Conservation (phyloP, 2,797 vertebrate genomes). For the Sebastes nivosus region DNA sequence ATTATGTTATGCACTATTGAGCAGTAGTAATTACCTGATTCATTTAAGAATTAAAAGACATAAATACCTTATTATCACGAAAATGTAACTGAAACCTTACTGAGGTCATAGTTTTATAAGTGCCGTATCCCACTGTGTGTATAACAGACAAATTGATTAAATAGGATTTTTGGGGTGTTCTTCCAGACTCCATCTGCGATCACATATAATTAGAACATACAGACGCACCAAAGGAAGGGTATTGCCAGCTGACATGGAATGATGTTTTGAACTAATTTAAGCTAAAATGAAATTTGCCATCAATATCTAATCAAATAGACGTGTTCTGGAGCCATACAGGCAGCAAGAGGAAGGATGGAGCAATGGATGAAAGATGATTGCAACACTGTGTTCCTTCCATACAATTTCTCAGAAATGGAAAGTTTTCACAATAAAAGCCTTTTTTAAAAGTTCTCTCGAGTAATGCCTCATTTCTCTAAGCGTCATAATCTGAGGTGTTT, state of each 20-base stretch:
- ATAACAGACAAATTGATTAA: background rate
- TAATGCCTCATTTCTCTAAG: background rate
- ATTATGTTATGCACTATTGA: background rate
- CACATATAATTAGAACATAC: background rate
- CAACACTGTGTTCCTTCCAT: background rate
- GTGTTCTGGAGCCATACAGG: background rate
- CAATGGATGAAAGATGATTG: background rate
- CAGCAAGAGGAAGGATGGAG: background rate
- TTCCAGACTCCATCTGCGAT: background rate
- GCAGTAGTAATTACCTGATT: background rate
- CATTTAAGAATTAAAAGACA: background rate
- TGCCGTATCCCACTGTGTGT: background rate
- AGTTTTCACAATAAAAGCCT: conserved; percentile 1
- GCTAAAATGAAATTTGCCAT: background rate
- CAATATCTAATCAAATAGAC: background rate
- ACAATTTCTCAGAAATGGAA: background rate
- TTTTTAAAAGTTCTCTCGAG: background rate
- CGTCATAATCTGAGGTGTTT: background rate
- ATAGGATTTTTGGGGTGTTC: background rate
- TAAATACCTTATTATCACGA: background rate
- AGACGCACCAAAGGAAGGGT: background rate
- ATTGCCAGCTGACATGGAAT: background rate
- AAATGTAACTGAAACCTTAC: background rate
- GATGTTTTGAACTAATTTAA: background rate
- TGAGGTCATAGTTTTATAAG: background rate